Conservation (phyloP, 1,140 invertebrate genomes). For the Pristionchus pacificus region DNA sequence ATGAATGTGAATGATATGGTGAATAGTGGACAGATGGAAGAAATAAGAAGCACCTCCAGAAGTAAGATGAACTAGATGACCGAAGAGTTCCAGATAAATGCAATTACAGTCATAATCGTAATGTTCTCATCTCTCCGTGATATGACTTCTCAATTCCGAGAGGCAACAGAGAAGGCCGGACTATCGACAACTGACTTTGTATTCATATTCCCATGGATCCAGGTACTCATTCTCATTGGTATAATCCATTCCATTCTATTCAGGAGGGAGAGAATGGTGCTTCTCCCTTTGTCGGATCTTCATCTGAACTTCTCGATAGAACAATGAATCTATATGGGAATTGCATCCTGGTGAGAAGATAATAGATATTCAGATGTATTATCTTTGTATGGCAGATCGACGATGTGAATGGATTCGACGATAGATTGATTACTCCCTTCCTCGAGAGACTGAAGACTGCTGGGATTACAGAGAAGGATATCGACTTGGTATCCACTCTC, state of each 20-base stretch:
- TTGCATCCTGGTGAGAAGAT: conserved; percentile 40
- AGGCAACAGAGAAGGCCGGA: conserved; percentile 1
- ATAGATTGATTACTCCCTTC: conserved; percentile 41
- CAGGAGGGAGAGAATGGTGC: conserved; percentile 46
- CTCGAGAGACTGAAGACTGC: conserved; percentile 38
- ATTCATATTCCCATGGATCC: conserved; percentile 46
- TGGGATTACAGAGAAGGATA: conserved; percentile 30
- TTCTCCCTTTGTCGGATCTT: conserved; percentile 41
- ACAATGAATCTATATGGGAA: conserved; percentile 53
- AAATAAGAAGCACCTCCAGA: conserved; percentile 44
- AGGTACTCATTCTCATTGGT: conserved; percentile 10
- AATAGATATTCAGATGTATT: not conserved
- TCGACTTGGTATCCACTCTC: conserved; percentile 18
- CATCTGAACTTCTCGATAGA: conserved; percentile 43
- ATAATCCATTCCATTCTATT: not conserved
- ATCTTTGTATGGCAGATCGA: conserved; percentile 41
- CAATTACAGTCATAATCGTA: conserved; percentile 43
- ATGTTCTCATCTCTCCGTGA: conserved; percentile 47
- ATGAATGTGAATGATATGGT: conserved; percentile 40
- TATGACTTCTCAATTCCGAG: conserved; percentile 12
- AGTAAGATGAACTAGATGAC: conserved; percentile 10
- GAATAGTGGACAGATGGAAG: conserved; percentile 44
- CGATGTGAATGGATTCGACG: conserved; percentile 47
- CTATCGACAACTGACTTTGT: conserved; percentile 25
- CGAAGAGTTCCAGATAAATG: not conserved